Base-by-base conservation (phyloP, 2,888 invertebrate species). In the Campoletis raptor region DNA sequence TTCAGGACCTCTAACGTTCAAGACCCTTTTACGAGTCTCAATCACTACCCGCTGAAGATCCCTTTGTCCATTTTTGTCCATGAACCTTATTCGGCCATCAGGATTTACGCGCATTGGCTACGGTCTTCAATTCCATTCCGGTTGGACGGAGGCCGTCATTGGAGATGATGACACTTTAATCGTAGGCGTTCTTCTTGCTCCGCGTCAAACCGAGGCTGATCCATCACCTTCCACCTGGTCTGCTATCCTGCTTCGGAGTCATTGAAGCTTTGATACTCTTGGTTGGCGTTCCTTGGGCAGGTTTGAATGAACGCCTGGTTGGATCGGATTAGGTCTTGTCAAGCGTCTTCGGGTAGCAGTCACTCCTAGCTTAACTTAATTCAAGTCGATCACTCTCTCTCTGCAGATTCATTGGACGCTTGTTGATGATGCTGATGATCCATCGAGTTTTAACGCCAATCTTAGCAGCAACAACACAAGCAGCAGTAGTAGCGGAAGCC, bases 181-280 rank as follows among this genome's bases (percentile, higher is more conserved):
- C 21, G 69, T 12, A 45, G 21, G 40, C 21, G 30, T 69, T 30
- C 24, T 45, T 12, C 24, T 45, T 12, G 24, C 42, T 67, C 40
- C 42, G n/a, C 8, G 21, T 69, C 10, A 12, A n/a, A 69, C 42
- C 42, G 15, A 45, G 42, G 45, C 42, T 21, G 15, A 69, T 45
- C 45, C 69, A 69, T 69, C 69, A 69, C 69, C 69, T 45, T 69
- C 69, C 69, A 30, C 69, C 42, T 69, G 45, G 15, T 15, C 69
- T 69, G 69, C 40, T 67, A 37, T 40, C 40, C 40, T 45, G 42
- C 24, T 69, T 21, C 21, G 45, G 7, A 15, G 24, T 45, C 69
- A 69, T 30, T 45, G 45, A 30, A 30, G 30, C 15, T 61, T 24
- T n/a, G 45, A 24, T 24, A 45, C 45, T 15, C 7, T 42, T 18